phyloP scores from a whole-genome alignment of 2,888 invertebrate species.

The Ophion obscuratus region DNA sequence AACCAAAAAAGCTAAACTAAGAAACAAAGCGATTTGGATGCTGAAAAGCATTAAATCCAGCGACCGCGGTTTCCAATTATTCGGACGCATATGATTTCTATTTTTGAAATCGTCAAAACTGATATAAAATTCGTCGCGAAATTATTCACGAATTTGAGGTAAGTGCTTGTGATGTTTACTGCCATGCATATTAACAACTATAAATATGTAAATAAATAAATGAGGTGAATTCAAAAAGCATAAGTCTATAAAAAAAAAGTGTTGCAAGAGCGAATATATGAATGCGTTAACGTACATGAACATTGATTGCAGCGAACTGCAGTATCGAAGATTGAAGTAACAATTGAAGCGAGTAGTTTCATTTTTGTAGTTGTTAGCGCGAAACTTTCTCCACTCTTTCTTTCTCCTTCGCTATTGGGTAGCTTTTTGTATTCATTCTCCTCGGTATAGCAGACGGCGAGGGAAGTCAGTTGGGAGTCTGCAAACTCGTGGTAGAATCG shows the following conservation, averaged over 20 bases:
- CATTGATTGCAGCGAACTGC: neutral
- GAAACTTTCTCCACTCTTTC: conserved; percentile 28
- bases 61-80: no score
- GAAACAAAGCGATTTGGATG: no score
- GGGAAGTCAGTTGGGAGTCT: neutral
- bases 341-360: neutral
- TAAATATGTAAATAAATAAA: neutral
- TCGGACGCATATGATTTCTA: no score
- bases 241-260: neutral
- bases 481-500: conserved; percentile 39
- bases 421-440: conserved; percentile 28
- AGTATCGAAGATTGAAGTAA: conserved; percentile 13
- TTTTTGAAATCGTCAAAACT: no score
- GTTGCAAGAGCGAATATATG: neutral
- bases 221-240: neutral
- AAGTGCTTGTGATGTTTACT: no score
- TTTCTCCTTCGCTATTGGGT: neutral
- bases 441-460: conserved; percentile 30
- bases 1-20: no score
- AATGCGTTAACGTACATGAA: neutral
- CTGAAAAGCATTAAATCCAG: no score
- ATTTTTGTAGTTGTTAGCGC: conserved; percentile 19
- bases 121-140: no score
- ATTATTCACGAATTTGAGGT: no score
- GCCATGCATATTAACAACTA: neutral